Evolutionary conservation across 2,113 vertebrate species (phyloP), one percentile per base, ranked within the genome.

Genomic region (Platichthys stellatus): DNA sequence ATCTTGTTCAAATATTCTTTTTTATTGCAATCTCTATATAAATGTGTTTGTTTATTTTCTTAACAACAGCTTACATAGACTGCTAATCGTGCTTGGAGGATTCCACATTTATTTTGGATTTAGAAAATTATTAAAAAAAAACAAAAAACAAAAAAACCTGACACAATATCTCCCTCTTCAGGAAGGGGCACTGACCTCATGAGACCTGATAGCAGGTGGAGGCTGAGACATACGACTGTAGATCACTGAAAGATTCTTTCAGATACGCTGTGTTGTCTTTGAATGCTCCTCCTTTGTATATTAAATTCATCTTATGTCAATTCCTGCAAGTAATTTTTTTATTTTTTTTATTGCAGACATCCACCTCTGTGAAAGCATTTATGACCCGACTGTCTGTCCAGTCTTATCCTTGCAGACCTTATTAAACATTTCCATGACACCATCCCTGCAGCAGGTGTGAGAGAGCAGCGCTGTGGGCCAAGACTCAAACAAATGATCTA

Each of bases 101-200:
- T 47, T 43, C 11, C 12, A 49, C 23, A 4, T 47, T 65, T 15
- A 45, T 28, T 28, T 47, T 21, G 43, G 3, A 15, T 45, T 45
- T 45, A 0, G 18, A 21, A 14, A 45, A 76, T 8, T 38, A 10
- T 9, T 31, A 31, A 31, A 31, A 31, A 31, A 31, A 1, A 2
- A 6, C 9, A 6, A 10, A 13, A 31, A 45, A 40, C 49, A 49
- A 1, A 63, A 1, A 31, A 31, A 9, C 31, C 35, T 38, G 57
- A 63, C 12, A 28, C 66, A 78, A 84, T 86, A 78, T 89, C 86
- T 87, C 90, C 43, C 43, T 45, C 43, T 45, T 45, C 43, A 45
- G 43, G 43, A 15, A 45, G 43, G 43, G 43, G 14, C 43, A 45
- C 43, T 45, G 43, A 15, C 14, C 4, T 45, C 43, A 45, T 45